Evolutionary conservation across 2,888 invertebrate species (phyloP).

Genomic region (Arctia plantaginis): DNA sequence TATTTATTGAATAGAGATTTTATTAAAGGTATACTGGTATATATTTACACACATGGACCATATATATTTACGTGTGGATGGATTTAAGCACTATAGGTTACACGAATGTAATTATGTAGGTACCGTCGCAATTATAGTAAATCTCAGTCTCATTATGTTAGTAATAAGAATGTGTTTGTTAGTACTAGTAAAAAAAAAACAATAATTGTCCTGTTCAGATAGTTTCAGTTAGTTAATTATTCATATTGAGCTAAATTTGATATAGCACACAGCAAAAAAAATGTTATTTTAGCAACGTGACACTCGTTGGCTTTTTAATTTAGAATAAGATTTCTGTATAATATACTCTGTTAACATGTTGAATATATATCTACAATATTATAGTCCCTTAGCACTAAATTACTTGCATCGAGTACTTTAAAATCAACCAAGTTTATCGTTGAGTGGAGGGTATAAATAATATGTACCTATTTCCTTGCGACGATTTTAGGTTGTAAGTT

Average conservation of each 20-base stretch:
- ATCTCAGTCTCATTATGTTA: neutral
- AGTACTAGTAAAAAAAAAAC: neutral
- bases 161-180: neutral
- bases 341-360: conserved; percentile 2
- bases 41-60: neutral
- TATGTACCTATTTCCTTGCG: neutral
- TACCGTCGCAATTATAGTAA: neutral
- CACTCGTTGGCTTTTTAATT: neutral
- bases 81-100: neutral
- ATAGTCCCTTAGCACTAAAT: neutral
- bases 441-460: neutral
- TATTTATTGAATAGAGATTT: neutral
- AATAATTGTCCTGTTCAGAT: neutral
- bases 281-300: conserved; percentile 2
- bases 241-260: neutral
- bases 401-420: neutral
- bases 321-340: neutral
- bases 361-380: neutral
- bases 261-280: neutral
- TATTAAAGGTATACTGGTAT: neutral
- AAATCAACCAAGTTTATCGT: neutral
- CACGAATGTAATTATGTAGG: neutral
- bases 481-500: neutral
- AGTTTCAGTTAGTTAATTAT: neutral
- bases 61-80: neutral